phyloP scores from a whole-genome alignment of 2,113 vertebrate genomes.

The Psittacara wagleri region DNA sequence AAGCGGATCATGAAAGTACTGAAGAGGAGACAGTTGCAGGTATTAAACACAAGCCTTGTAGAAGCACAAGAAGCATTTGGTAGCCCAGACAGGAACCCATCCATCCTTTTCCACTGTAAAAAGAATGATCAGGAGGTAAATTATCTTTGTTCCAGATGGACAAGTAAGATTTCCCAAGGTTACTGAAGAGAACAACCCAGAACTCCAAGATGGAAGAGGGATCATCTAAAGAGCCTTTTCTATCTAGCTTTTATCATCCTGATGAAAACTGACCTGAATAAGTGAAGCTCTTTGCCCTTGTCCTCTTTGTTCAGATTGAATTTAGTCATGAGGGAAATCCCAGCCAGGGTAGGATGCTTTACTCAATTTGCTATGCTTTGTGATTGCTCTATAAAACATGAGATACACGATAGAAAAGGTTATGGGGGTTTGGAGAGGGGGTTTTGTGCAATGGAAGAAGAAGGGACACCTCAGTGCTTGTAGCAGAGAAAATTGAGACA shows the following conservation, averaged over 20 bases:
- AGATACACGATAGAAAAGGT: not conserved
- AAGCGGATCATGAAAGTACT: not conserved
- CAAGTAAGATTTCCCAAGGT: slow-evolving; percentile 22
- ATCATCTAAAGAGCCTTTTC: slow-evolving; percentile 21
- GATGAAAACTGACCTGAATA: slow-evolving; percentile 59
- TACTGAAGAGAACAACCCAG: not conserved
- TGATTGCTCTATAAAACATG: slow-evolving; percentile 29
- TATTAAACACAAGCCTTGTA: not conserved
- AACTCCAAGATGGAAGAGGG: not conserved
- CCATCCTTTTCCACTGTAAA: not conserved
- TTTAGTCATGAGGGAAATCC: slow-evolving; percentile 47
- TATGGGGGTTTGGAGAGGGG: not conserved
- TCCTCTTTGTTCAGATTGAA: slow-evolving; percentile 48
- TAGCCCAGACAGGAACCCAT: not conserved
- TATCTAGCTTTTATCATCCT: slow-evolving; percentile 18
- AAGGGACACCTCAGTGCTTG: not conserved
- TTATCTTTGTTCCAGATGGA: not conserved
- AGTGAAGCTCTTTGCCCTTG: slow-evolving; percentile 64
- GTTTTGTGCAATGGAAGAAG: not conserved
- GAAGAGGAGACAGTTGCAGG: not conserved
- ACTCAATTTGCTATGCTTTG: slow-evolving; percentile 13
- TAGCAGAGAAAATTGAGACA: not conserved
- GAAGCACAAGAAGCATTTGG: not conserved
- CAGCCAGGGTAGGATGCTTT: slow-evolving; percentile 14
- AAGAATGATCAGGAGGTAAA: not conserved